Evolutionary conservation across 2,113 vertebrate genomes (phyloP), one percentile per base, ranked within the genome.

Genomic region (Odontesthes bonariensis): DNA sequence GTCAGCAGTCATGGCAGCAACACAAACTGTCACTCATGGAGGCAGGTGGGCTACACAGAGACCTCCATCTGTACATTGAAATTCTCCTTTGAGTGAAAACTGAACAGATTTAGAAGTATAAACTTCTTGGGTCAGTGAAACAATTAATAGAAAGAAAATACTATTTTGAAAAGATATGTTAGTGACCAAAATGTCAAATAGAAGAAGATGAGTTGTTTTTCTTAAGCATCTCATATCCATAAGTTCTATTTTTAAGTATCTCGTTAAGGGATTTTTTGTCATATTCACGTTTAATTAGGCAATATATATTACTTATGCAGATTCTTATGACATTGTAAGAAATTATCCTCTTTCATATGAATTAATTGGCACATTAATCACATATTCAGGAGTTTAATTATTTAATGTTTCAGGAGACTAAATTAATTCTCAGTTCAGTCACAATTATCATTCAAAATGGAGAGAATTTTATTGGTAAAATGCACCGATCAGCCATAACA

Each of bases 351-450:
- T 68, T 79, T 49, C 46, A 59, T 52, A 55, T 47, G 68, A 71
- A 86, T 74, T 77, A 88, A 82, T 57, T 65, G 61, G 46, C 46
- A 58, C 75, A 88, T 88, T 54, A 68, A 81, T 86, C 73, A 81
- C 27, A 47, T 42, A 46, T 61, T 68, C 59, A 69, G 55, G 55
- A 44, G 51, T 67, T 47, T 27, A 23, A 17, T 69, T 73, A n/a
- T 68, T 9, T 67, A 55, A 66, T 23, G 19, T 59, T 58, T 58
- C 38, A 52, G 51, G 16, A 57, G 42, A 44, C 53, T 70, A 54
- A 73, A 79, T 71, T 20, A 33, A 44, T 46, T 14, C 33, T 38
- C 40, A 33, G 31, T 72, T 69, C 40, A 70, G 17, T 3, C 52
- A 72, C 70, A 62, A 82, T 75, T 61, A 61, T 27, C 32, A 79